These are phyloP conservation scores for Epizoanthus fatuus DNA, from an alignment of 92 coral and sea anemone species.

Conservation along the genomic window DNA sequence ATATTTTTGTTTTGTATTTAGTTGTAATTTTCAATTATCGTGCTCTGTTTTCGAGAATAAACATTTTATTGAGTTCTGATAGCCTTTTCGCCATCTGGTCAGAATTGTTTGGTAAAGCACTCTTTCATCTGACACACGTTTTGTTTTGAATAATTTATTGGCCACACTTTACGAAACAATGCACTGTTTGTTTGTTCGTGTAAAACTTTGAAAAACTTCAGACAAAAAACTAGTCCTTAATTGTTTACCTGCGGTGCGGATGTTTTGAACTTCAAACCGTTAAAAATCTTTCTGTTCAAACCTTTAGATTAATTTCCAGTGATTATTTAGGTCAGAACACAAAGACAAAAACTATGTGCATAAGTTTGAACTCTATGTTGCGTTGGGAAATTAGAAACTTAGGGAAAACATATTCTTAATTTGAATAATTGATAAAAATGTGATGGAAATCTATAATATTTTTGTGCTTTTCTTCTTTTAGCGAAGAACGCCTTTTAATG, in stretches of 20 bases:
- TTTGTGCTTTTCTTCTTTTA: slow-evolving; percentile 17
- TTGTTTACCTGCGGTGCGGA: slow-evolving; percentile 52
- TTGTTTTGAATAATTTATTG: slow-evolving; percentile 51
- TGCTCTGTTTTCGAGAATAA: slow-evolving; percentile 25
- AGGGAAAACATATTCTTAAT: slow-evolving; percentile 16
- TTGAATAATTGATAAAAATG: slow-evolving; percentile 44
- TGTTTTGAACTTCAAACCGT: slow-evolving; percentile 34
- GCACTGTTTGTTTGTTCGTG: slow-evolving; percentile 40
- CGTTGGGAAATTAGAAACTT: neutral
- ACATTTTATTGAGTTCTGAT: slow-evolving; percentile 46
- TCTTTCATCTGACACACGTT: slow-evolving; percentile 43
- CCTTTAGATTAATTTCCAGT: neutral
- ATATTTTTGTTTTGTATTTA: neutral
- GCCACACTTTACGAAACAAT: slow-evolving; percentile 47
- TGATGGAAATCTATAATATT: slow-evolving; percentile 50
- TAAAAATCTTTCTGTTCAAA: slow-evolving; percentile 1
- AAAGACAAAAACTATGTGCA: neutral
- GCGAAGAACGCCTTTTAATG: slow-evolving; percentile 27
- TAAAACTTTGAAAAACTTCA: slow-evolving; percentile 48
- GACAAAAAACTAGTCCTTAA: slow-evolving; percentile 41
- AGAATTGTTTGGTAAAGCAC: slow-evolving; percentile 49
- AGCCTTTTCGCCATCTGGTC: slow-evolving; percentile 43
- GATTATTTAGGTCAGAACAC: neutral
- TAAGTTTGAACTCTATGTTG: too few species aligned
- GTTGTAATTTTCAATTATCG: neutral